These are phyloP conservation scores for Melipona bicolor DNA, from an alignment of 2,888 invertebrate species.

Conservation along the genomic window DNA sequence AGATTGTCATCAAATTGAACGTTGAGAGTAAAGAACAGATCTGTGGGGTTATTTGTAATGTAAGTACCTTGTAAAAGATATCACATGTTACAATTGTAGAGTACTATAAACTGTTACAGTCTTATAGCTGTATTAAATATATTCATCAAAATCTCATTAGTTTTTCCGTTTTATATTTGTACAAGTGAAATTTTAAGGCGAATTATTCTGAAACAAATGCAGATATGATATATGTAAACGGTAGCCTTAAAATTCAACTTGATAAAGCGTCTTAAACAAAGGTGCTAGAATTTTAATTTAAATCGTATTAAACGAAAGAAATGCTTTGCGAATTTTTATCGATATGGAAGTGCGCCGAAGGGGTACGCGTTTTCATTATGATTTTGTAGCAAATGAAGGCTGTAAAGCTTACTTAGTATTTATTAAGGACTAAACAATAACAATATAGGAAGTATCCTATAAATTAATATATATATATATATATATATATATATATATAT, in stretches of 20 bases:
- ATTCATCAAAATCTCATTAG: constrained; percentile 74
- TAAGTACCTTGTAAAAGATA: constrained; percentile 79
- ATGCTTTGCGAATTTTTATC: constrained; percentile 57
- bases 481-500: neutral
- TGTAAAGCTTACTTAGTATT: constrained; percentile 1
- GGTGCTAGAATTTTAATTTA: constrained; percentile 72
- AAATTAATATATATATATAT: constrained; percentile 10
- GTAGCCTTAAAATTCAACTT: constrained; percentile 65
- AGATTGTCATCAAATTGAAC: constrained; percentile 28
- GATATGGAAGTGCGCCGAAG: constrained; percentile 59
- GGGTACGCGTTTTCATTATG: constrained; percentile 39
- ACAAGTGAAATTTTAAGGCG: constrained; percentile 64
- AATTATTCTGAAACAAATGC: constrained; percentile 31
- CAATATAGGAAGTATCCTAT: neutral
- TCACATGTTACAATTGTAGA: constrained; percentile 81
- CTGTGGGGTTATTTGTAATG: constrained; percentile 69
- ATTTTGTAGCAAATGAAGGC: neutral
- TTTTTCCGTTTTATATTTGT: constrained; percentile 71
- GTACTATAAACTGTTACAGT: constrained; percentile 81
- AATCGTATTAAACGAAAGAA: constrained; percentile 41
- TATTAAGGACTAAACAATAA: constrained; percentile 15
- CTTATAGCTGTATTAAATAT: constrained; percentile 77
- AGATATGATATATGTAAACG: constrained; percentile 29
- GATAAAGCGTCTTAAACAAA: constrained; percentile 65
- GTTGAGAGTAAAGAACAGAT: constrained; percentile 67